A percentile compares a stretch with the other conserved stretches of the same genome.
Conservation (phyloP, 2,113 vertebrate species). For the Cyprinodon tularosa region DNA sequence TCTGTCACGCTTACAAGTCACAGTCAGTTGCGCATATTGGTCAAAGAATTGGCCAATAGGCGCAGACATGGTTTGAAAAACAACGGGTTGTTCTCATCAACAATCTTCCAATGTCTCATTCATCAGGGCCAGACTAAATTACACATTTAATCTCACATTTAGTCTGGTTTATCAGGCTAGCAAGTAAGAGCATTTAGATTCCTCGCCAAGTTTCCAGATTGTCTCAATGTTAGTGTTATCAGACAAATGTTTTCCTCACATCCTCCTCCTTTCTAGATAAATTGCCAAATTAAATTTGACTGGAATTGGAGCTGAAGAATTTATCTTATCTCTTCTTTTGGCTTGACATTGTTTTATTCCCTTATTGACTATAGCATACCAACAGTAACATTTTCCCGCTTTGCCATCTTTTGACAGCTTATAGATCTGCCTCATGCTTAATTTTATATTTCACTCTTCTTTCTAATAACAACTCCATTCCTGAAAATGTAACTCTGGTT, state of each 20-base stretch:
- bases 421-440: background rate
- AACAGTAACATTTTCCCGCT: background rate
- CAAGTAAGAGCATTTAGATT: background rate
- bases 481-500: background rate
- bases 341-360: no score
- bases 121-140: no score
- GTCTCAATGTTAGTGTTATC: background rate
- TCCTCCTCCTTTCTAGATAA: background rate
- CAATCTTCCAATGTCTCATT: no score
- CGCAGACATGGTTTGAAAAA: no score
- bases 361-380: background rate
- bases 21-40: no score
- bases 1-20: no score
- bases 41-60: no score
- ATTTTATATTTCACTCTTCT: background rate
- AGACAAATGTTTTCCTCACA: background rate
- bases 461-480: background rate
- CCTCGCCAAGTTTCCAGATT: background rate
- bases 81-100: no score
- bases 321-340: background rate
- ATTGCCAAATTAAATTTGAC: background rate
- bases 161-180: no score
- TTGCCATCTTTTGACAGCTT: background rate
- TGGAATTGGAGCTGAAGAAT: background rate
- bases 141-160: no score